These are phyloP conservation scores for Synergus umbraculus DNA, from an alignment of 2,888 invertebrate species.

Conservation along the genomic window DNA sequence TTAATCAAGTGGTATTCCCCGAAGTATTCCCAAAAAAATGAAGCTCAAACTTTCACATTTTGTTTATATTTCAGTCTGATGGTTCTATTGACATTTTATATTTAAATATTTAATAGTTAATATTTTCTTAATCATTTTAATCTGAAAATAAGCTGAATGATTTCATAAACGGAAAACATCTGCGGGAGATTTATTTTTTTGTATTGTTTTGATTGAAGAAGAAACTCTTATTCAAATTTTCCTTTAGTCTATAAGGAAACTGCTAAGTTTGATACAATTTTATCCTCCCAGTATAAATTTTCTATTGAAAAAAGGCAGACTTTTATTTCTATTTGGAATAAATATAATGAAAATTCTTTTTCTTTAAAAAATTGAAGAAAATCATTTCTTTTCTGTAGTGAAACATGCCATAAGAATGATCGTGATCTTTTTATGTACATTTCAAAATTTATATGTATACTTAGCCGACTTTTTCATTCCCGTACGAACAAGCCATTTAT, in stretches of 20 bases:
- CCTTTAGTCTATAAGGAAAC: constrained; percentile 14
- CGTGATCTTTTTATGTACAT: constrained; percentile 1
- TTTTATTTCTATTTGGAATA: not conserved
- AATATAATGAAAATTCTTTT: not conserved
- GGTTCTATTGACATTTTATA: not conserved
- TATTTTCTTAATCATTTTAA: not conserved
- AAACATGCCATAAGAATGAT: not conserved
- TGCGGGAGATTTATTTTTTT: not conserved
- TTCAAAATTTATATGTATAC: constrained; percentile 30
- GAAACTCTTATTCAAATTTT: constrained; percentile 15
- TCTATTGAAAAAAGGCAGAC: not conserved
- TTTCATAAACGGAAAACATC: not conserved
- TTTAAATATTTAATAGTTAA: not conserved
- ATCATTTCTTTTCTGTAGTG: not conserved
- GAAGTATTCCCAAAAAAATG: not conserved
- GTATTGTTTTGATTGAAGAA: not conserved
- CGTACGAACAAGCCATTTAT: constrained; percentile 26
- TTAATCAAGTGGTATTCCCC: not conserved
- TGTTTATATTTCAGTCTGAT: not conserved
- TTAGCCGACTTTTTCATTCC: constrained; percentile 30
- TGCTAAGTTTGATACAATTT: not conserved
- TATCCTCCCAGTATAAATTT: not conserved
- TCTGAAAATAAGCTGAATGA: not conserved
- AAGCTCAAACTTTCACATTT: not conserved
- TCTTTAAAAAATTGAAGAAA: no score